Evolutionary conservation across 2,888 invertebrate genomes (phyloP), one percentile per base, ranked within the genome.

Genomic region (Lymantria dispar): DNA sequence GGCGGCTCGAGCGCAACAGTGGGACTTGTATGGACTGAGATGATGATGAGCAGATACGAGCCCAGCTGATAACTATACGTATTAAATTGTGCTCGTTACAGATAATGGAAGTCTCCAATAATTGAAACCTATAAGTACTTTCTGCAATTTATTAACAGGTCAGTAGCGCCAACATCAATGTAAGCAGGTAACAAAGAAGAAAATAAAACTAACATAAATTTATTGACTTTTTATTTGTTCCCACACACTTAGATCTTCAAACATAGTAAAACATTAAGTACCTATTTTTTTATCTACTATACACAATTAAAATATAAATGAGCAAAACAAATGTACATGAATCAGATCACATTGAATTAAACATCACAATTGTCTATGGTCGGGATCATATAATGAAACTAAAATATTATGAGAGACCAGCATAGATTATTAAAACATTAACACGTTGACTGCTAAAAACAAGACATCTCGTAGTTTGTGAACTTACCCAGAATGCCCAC

Each of bases 251-350:
- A 64, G 53, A 62, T 64, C 59, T 52, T 43, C 31, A 59, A 62
- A 64, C 56, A 61, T 62, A 55, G 60, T 60, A 52, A 41, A 62
- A 54, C 47, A 56, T 47, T 53, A 51, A 51, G 56, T 50, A 58
- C 58, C 67, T 62, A 52, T 60, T 60, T 62, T 68, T 3, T 22
- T 22, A 22, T 22, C 5, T 22, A 22, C 22, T 22, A 22, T 22
- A 22, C 5, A 22, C 22, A 22, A 22, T 22, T 22, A 22, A 22
- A 22, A 22, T 5, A 22, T 22, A 22, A n/a, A 63, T 73, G 73
- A 73, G 73, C 73, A 73, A 72, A 61, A 62, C 54, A 61, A 64
- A 61, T 54, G 48, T 56, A 43, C 52, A 52, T 59, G 50, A 51
- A 54, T 58, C 60, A 60, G 55, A 61, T 69, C 61, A 60, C 66